phyloP scores from a whole-genome alignment of 2,113 vertebrate species.

The Hemibagrus wyckioides region DNA sequence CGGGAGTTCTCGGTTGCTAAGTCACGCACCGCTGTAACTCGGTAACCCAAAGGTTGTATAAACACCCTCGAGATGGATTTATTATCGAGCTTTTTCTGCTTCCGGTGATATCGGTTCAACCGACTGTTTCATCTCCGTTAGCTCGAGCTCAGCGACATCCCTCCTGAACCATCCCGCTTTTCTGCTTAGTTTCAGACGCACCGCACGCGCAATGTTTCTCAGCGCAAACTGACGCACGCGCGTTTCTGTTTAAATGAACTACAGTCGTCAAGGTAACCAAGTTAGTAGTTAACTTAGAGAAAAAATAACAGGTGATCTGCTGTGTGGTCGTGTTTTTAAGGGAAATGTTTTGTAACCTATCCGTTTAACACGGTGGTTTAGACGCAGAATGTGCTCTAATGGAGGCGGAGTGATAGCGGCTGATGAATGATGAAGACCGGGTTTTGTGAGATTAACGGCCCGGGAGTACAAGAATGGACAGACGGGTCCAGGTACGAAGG shows the following conservation, averaged over 20 bases:
- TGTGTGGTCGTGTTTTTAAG: not conserved
- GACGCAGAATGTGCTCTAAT: not conserved
- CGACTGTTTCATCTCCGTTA: not conserved
- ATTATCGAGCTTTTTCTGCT: not conserved
- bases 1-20: constrained; percentile 43
- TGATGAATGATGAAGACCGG: not conserved
- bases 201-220: not conserved
- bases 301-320: not conserved
- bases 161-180: not conserved
- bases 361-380: not conserved
- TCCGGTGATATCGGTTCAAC: no score
- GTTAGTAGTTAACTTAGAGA: not conserved
- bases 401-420: not conserved
- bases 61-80: constrained; percentile 14
- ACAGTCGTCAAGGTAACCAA: constrained; percentile 33
- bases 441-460: not conserved
- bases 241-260: not conserved
- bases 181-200: not conserved
- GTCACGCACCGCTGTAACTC: constrained; percentile 15
- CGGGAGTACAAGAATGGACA: constrained; percentile 68
- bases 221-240: not conserved
- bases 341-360: no score
- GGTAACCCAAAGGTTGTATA: not conserved
- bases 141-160: not conserved
- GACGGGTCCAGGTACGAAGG: constrained; percentile 81